Base-by-base conservation (phyloP, 2,797 vertebrate species). In the Agapornis canus region DNA sequence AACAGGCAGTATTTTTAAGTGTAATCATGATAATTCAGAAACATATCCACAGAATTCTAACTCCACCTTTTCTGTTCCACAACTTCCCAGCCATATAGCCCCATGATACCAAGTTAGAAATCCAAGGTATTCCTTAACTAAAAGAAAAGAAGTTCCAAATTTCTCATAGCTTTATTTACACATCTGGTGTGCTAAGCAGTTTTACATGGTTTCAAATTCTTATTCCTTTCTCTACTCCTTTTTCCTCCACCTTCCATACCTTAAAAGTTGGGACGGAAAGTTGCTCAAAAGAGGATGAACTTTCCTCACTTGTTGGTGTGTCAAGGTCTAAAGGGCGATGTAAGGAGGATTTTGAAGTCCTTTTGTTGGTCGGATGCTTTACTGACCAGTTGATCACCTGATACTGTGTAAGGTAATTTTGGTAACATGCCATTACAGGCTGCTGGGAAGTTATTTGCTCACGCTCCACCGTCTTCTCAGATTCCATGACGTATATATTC, bases 291-390 rank as follows among this genome's bases (percentile, higher is more conserved):
- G 98, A 99, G 42, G 98, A 96, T 0, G 99, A 98, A 96, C 98
- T 99, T 96, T 99, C 99, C 96, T 99, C 99, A n/a, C 99, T 99
- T 5, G 99, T 99, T 39, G 99, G 99, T 0, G 99, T 99, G 95
- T 99, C 99, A 39, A 99, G 98, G 77, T 99, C 99, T 63, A 99
- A 97, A 31, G 99, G 99, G 4, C 99, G 99, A 94, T 99, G 99
- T 51, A 99, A 94, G 2, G 99, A 99, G 51, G 99, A 99, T 90
- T 99, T 99, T 18, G 99, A 99, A 25, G 99, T 99, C 95, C 99
- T 99, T 97, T 99, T 99, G 96, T 99, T 99, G 95, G 99, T 98
- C 23, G 99, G 99, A 87, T 99, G 99, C 95, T 99, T 99, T 63
- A 99, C 98, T 8, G 99, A 98, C 99, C 99, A 99, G 92, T 99